Evolutionary conservation across 2,888 invertebrate genomes (phyloP), one percentile per base, ranked within the genome.

Genomic region (Urechis unicinctus): DNA sequence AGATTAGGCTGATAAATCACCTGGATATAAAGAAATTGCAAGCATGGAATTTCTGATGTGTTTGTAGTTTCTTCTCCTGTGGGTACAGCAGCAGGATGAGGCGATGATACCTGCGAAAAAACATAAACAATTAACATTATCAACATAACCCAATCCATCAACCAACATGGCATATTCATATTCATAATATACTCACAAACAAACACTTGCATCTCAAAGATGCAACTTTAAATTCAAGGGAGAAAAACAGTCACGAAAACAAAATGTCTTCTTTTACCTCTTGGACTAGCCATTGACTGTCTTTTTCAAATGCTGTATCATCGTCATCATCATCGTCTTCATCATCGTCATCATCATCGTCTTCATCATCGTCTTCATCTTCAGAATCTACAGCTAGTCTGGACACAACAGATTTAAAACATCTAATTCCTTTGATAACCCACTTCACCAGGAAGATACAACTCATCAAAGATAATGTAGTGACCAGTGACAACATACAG

Each of bases 21-120:
- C 68, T 73, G 73, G 21, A 91, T 90, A 72, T 91, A 94, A 81
- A 95, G 85, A 55, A 87, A 87, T 71, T 88, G 86, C 49, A 68
- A 53, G 45, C 61, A 60, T 4, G 41, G 46, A 22, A 30, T 36
- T 36, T 36, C 36, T 17, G 9, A 13, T 9, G 17, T 17, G 36
- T 36, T 17, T 36, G 36, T 9, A 17, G 9, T 36, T 36, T 36
- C 36, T 36, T 36, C 36, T 36, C 17, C 36, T 9, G 9, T 13
- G 36, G 36, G 9, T 17, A 13, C 17, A 9, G 9, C 36, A 9
- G 17, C 36, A 13, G 17, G 9, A 9, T 36, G 36, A 9, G 9
- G 36, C 17, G 36, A 36, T 36, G 36, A 36, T 13, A 17, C 17
- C 36, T 36, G 17, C 9, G 17, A 36, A 36, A 9, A 9, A n/a